Percentiles rank a stretch among this genome's conserved stretches.
These are phyloP conservation scores for Amphimallon solstitiale DNA, from an alignment of 2,888 invertebrate species.

Conservation along the genomic window DNA sequence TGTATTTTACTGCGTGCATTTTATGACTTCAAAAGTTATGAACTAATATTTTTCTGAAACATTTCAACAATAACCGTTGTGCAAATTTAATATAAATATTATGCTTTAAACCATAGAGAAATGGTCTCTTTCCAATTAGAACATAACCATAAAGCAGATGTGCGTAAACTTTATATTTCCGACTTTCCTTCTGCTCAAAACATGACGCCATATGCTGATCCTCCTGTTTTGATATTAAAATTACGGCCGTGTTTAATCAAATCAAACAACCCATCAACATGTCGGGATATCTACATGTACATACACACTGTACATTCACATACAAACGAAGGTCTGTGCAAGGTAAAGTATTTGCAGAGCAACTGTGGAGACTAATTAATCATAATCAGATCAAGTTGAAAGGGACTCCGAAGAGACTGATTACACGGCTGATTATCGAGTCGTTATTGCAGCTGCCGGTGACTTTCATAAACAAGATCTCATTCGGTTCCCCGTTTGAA, in stretches of 20 bases:
- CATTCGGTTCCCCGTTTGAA: not conserved
- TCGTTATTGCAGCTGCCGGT: slow-evolving; percentile 15
- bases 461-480: slow-evolving; percentile 8
- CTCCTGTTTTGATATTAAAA: slow-evolving; percentile 29
- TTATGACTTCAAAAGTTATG: no score
- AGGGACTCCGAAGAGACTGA: slow-evolving; percentile 25
- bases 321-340: not conserved
- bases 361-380: slow-evolving; percentile 32
- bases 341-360: slow-evolving; percentile 12
- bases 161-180: no score
- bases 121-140: no score
- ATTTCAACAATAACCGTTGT: no score
- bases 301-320: not conserved
- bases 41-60: no score
- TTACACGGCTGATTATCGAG: slow-evolving; percentile 29
- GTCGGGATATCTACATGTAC: not conserved
- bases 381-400: slow-evolving; percentile 33
- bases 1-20: no score
- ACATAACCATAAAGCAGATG: no score
- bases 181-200: no score
- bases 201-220: slow-evolving; percentile 8
- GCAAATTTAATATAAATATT: no score
- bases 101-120: no score
- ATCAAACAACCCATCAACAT: slow-evolving; percentile 22
- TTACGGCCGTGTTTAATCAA: slow-evolving; percentile 22